A percentile compares a stretch with the other conserved stretches of the same genome.
These are phyloP conservation scores for Lucifuga dentata DNA, from an alignment of 2,113 vertebrate species.

Conservation along the genomic window DNA sequence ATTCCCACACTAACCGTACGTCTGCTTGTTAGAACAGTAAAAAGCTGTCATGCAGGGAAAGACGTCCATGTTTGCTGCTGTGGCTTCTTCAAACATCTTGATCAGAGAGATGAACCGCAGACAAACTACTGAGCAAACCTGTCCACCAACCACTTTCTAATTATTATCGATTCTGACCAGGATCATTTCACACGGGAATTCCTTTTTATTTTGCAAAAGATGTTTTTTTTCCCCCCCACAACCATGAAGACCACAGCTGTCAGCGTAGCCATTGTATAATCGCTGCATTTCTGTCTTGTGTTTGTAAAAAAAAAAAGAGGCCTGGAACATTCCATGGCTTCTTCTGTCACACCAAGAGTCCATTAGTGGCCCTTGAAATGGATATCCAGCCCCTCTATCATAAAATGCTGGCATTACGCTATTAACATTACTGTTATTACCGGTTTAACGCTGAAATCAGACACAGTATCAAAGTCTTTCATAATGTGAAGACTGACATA, in stretches of 20 bases:
- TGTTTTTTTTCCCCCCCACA: slow-evolving; percentile 31
- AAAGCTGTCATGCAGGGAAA: too few relatives aligned
- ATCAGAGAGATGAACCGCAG: slow-evolving; percentile 1
- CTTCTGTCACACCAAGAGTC: slow-evolving; percentile 57
- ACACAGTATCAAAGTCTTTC: slow-evolving; percentile 66
- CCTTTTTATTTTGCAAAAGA: slow-evolving; percentile 7
- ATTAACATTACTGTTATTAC: slow-evolving; percentile 63
- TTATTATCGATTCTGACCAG: slow-evolving; percentile 6
- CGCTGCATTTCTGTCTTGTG: slow-evolving; percentile 23
- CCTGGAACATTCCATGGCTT: slow-evolving; percentile 53
- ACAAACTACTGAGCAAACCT: slow-evolving; percentile 4
- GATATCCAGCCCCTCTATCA: slow-evolving; percentile 47
- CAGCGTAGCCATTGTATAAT: slow-evolving; percentile 17
- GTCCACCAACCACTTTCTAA: background rate
- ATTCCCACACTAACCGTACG: background rate
- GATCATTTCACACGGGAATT: slow-evolving; percentile 6
- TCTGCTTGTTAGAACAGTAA: too few relatives aligned
- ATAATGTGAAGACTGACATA: slow-evolving; percentile 46
- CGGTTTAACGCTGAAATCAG: slow-evolving; percentile 65
- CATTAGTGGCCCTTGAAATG: slow-evolving; percentile 69
- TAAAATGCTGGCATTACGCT: slow-evolving; percentile 57
- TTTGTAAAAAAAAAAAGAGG: slow-evolving; percentile 54
- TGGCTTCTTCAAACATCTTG: too few relatives aligned
- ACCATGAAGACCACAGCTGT: slow-evolving; percentile 29
- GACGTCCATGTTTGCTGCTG: too few relatives aligned